Percentiles rank a stretch among this genome's conserved stretches.
Evolutionary conservation across 2,113 vertebrate species (phyloP).

Genomic region (Paedocypris sp.): DNA sequence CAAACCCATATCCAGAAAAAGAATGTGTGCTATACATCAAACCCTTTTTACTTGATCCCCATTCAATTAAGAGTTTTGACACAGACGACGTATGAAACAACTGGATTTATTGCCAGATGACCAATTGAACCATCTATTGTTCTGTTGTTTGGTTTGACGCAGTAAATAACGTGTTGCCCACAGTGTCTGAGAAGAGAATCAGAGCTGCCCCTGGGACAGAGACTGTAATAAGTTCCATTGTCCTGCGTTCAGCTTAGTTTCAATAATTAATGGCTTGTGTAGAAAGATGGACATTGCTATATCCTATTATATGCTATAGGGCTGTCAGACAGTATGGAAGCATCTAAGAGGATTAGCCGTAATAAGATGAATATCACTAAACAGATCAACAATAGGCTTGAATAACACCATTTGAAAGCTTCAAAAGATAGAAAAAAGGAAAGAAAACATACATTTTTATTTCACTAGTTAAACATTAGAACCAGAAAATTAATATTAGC

Average conservation of each 20-base stretch:
- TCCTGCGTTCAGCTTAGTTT: neutral
- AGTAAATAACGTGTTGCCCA: neutral
- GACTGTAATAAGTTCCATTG: conserved; percentile 11
- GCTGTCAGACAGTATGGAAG: neutral
- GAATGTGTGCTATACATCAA: neutral
- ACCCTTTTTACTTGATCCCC: neutral
- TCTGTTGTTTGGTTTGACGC: neutral
- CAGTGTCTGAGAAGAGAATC: neutral
- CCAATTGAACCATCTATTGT: conserved; percentile 1
- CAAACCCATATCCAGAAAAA: neutral
- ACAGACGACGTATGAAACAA: neutral
- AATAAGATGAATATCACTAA: conserved; percentile 10
- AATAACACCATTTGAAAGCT: conserved; percentile 1
- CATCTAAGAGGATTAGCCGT: conserved; percentile 23
- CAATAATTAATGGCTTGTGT: conserved; percentile 12
- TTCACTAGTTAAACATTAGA: too few species aligned
- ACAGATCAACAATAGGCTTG: neutral
- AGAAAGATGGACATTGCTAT: conserved; percentile 11
- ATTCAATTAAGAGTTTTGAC: neutral
- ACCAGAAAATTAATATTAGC: too few species aligned
- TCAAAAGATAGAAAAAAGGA: neutral
- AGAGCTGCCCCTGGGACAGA: neutral
- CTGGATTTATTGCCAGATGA: neutral
- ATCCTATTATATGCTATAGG: too few species aligned
- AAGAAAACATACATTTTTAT: too few species aligned